Evolutionary conservation across 35 echinoderm and acorn worm species (phyloP), one percentile per base, ranked within the genome.

Genomic region (Strongylocentrotus purpuratus): DNA sequence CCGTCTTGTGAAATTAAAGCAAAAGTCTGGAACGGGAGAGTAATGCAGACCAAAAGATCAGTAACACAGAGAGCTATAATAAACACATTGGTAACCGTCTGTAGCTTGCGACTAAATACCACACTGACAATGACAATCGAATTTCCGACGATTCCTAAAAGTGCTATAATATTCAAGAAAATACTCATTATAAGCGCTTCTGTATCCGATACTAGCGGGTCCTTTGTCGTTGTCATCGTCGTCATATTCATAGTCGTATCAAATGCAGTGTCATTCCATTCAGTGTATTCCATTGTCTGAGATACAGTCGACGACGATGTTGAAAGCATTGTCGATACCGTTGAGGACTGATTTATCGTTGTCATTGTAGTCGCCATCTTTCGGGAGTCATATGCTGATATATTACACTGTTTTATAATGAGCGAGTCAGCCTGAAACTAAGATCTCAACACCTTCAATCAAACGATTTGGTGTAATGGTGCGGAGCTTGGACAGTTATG

Each of bases 11-110:
- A 94, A 2, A 96, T 60, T 28, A 98, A 88, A 14, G 97, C 97
- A 61, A 98, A 55, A 10, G 96, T 95, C 32, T 96, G 95, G 46
- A 95, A 98, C 5, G 96, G 97, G 7, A 95, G 85, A 20, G 95
- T 95, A 20, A 97, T 32, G 0, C 96, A 96, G 2, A 95, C 95
- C 45, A 95, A 31, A 9, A 98, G 86, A 78, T 98, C 97, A 0
- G 97, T 95, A 9, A 94, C 48, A n/a, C 96, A 95, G 9, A 98
- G 92, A 92, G 97, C 96, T 50, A 97, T 85, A 18, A 98, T 96
- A 60, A 98, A 97, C 25, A 46, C 96, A 47, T 98, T 97, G 18
- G 96, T 98, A 33, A 46, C 96, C 7, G 93, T 98, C 28, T 87
- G 95, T 41, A 98, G 91, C 46, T 97, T 98, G 25, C 95, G 60